Evolutionary conservation across 2,888 invertebrate species (phyloP), one percentile per base, ranked within the genome.

Genomic region (Brenthis ino): DNA sequence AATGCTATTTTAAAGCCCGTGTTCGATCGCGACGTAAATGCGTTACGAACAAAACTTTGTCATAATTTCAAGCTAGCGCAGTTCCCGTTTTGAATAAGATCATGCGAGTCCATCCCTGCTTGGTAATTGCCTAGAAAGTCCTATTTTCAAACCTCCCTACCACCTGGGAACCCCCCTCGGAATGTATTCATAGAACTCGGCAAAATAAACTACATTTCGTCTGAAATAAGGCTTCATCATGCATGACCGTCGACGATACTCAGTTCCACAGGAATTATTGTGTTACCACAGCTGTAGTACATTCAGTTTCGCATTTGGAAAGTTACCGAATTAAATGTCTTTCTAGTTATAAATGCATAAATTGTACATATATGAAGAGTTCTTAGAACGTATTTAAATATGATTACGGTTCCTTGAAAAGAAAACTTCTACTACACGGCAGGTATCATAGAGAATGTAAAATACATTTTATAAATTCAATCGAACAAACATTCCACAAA

Each of bases 101-200:
- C 74, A 73, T 76, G 77, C 80, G 65, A 75, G 76, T 75, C 75
- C 80, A 79, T 79, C 73, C 79, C 74, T 79, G 81, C 80, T 79
- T 85, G 85, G 88, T 89, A 89, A 89, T 89, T 90, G 88, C 87
- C 87, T 87, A 85, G 88, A 85, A 88, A 84, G 86, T 86, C 86
- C 85, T 81, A 83, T 85, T 85, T 82, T 65, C 65, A 54, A 75
- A 74, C 71, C 70, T 64, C 68, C 79, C 72, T 55, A 77, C 73
- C 74, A 69, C 70, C 71, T 68, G 68, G 57, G 55, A 51, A 63
- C 68, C 70, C 66, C 64, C 67, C 74, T 77, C 76, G 75, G 13
- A 20, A 28, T 16, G 16, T 47, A 54, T 20, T 48, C 58, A 50
- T 24, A 33, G 65, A 43, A 51, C 2, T 54, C 68, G 33, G 64